Evolutionary conservation across 2,888 invertebrate genomes (phyloP).

Genomic region (Drosophila yooni): DNA sequence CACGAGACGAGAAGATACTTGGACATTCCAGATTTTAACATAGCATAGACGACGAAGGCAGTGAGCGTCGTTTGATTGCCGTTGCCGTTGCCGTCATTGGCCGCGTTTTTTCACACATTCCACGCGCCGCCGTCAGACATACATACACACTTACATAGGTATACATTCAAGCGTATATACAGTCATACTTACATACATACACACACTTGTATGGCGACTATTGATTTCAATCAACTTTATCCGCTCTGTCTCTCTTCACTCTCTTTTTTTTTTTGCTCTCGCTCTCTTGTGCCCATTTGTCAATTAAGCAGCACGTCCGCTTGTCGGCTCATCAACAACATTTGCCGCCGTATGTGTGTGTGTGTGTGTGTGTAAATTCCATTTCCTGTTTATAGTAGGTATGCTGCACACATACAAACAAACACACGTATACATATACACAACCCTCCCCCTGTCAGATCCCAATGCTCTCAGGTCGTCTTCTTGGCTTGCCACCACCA

Average conservation of each 20-base stretch:
- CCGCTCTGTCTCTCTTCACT: slow-evolving; percentile 42
- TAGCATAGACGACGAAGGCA: slow-evolving; percentile 17
- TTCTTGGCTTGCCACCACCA: slow-evolving; percentile 58
- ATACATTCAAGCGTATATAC: slow-evolving; percentile 27
- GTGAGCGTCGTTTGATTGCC: slow-evolving; percentile 58
- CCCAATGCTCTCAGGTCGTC: slow-evolving; percentile 40
- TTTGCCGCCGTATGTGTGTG: slow-evolving; percentile 34
- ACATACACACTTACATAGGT: slow-evolving; percentile 10
- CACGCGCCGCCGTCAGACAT: slow-evolving; percentile 49
- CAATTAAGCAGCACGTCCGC: slow-evolving; percentile 77
- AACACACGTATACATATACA: slow-evolving; percentile 34
- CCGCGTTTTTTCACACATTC: slow-evolving; percentile 80
- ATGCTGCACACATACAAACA: slow-evolving; percentile 55
- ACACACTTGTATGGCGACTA: slow-evolving; percentile 67
- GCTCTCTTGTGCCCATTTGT: slow-evolving; percentile 67
- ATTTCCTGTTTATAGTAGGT: slow-evolving; percentile 79
- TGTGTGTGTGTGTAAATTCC: slow-evolving; percentile 66
- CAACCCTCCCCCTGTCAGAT: slow-evolving; percentile 6
- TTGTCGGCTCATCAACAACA: slow-evolving; percentile 65
- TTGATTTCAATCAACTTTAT: slow-evolving; percentile 75
- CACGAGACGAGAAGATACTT: slow-evolving; percentile 55
- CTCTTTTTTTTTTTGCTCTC: slow-evolving; percentile 32
- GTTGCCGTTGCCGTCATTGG: slow-evolving; percentile 74
- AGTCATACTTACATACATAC: slow-evolving; percentile 32
- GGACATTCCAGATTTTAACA: slow-evolving; percentile 75